phyloP scores from a whole-genome alignment of 1,140 invertebrate species.

The Latrodectus geometricus region DNA sequence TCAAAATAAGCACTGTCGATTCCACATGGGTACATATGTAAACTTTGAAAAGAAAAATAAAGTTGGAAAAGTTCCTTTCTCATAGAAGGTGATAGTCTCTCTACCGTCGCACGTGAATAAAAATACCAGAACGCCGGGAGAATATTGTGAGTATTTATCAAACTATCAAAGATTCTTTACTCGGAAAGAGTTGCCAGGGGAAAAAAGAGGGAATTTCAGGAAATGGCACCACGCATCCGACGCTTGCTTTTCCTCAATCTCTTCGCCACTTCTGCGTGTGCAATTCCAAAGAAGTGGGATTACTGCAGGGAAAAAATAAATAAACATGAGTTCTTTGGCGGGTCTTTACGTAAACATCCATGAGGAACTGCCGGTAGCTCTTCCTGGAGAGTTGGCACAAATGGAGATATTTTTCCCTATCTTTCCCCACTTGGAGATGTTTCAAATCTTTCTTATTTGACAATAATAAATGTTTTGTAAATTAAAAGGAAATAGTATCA shows the following conservation, averaged over 20 bases:
- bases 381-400: neutral
- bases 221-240: neutral
- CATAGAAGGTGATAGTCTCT: neutral
- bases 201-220: neutral
- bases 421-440: no score
- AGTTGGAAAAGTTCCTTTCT: neutral
- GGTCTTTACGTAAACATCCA: neutral
- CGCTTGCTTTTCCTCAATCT: neutral
- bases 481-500: no score
- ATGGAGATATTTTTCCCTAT: no score
- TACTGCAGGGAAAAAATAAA: neutral
- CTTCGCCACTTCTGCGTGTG: slow-evolving; percentile 4
- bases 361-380: neutral
- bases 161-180: slow-evolving; percentile 6
- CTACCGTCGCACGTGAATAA: slow-evolving; percentile 20
- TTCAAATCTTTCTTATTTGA: no score
- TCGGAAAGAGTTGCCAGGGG: neutral
- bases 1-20: neutral
- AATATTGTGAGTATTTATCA: slow-evolving; percentile 56
- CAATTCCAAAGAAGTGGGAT: neutral
- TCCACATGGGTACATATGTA: neutral
- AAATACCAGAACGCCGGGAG: slow-evolving; percentile 31
- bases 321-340: neutral
- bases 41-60: neutral
- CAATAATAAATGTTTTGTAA: no score